A percentile compares a stretch with the other conserved stretches of the same genome.
Conservation (phyloP, 2,888 invertebrate genomes). For the Dolichomitus sp. region DNA sequence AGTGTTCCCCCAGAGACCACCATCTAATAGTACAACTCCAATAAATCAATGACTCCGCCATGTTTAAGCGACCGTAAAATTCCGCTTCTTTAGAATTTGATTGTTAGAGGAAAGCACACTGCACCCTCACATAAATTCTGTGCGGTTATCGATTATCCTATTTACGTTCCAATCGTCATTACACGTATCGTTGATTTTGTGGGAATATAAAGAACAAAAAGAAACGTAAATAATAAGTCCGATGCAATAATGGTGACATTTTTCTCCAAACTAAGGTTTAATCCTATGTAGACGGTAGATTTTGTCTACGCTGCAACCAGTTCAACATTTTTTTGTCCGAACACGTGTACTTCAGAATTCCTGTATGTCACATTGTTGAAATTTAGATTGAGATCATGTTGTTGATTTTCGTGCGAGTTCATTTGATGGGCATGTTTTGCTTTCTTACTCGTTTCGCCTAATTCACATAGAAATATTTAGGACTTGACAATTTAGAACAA, state of each 20-base stretch:
- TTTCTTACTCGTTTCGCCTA: too few species aligned
- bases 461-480: too few species aligned
- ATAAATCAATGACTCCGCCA: conserved; percentile 38
- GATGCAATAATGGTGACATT: neutral
- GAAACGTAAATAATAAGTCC: neutral
- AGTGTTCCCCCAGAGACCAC: conserved; percentile 7
- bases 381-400: too few species aligned
- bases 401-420: too few species aligned
- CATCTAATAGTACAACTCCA: conserved; percentile 28
- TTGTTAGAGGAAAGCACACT: neutral
- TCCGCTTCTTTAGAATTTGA: conserved; percentile 45
- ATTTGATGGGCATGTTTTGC: too few species aligned
- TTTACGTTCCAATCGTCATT: neutral
- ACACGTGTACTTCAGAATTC: too few species aligned
- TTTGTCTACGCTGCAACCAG: too few species aligned
- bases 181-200: neutral
- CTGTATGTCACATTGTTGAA: neutral
- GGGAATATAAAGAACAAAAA: neutral
- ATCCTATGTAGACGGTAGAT: too few species aligned
- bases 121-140: neutral
- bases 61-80: conserved; percentile 49
- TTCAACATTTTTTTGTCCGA: too few species aligned
- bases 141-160: neutral
- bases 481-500: too few species aligned
- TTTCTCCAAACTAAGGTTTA: neutral